Percentiles rank a stretch among this genome's conserved stretches.
These are phyloP conservation scores for Neuroterus valhalla DNA, from an alignment of 1,140 invertebrate genomes.

Conservation along the genomic window DNA sequence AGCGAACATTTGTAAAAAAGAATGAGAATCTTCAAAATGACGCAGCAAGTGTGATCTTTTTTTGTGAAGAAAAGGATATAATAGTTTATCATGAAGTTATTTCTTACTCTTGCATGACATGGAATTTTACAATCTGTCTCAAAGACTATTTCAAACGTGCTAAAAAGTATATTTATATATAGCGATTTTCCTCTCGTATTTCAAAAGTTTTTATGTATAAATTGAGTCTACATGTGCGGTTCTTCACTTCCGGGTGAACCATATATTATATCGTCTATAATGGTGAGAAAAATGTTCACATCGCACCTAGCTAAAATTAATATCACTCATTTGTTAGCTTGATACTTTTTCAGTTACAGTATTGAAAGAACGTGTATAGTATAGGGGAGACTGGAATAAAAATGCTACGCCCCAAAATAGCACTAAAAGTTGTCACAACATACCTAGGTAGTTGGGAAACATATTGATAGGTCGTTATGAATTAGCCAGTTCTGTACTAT, in stretches of 20 bases:
- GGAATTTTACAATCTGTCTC: background rate
- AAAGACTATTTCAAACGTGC: background rate
- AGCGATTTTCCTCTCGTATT: constrained; percentile 16
- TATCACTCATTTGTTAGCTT: constrained; percentile 48
- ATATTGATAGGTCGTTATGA: constrained; percentile 54
- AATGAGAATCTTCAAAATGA: too few relatives aligned
- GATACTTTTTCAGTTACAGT: constrained; percentile 50
- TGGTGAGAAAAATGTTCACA: constrained; percentile 43
- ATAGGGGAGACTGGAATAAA: constrained; percentile 45
- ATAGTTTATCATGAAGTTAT: background rate
- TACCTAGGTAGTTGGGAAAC: constrained; percentile 45
- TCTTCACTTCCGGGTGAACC: background rate
- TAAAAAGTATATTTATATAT: background rate
- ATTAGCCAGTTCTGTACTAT: constrained; percentile 39
- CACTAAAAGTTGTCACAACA: constrained; percentile 56
- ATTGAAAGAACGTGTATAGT: constrained; percentile 29
- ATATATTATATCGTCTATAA: background rate
- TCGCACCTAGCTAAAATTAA: constrained; percentile 46
- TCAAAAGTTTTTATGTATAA: background rate
- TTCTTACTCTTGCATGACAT: background rate
- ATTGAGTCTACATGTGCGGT: background rate
- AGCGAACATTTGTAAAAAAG: too few relatives aligned
- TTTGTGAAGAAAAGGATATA: too few relatives aligned
- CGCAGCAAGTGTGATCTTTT: too few relatives aligned
- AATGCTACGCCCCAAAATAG: constrained; percentile 50